Evolutionary conservation across 2,888 invertebrate species (phyloP), one percentile per base, ranked within the genome.

Genomic region (Dusona sp.): DNA sequence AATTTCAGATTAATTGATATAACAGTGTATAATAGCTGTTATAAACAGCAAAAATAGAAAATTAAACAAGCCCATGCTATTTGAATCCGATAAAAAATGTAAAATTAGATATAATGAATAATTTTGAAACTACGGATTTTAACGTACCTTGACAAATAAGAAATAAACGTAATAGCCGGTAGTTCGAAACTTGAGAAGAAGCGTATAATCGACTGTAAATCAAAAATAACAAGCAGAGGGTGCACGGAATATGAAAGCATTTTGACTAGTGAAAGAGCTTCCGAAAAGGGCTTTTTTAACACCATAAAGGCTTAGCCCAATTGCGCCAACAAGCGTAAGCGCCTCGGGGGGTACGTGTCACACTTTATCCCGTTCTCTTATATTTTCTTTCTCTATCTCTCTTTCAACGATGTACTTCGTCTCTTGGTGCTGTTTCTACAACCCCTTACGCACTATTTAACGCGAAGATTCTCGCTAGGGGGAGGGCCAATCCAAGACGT

Each of bases 361-460:
- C 77, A 82, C 70, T 82, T 88, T 88, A 78, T 87, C 84, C 85
- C 73, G 79, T 84, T 86, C 67, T 48, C 61, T 82, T 70, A 48
- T 51, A 48, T 22, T 25, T 33, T 51, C 64, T 54, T 33, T 79
- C 86, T 84, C 67, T n/a, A n/a, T 70, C 48, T 77, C 80, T 61
- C 83, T 73, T 68, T 80, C 78, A 81, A 57, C 73, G 61, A 61
- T 25, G 42, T 74, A 38, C 67, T 74, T 38, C 16, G 48, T 70
- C 74, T 81, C 33, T 11, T 42, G 22, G 74, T 25, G 73, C 81
- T 80, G 68, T 57, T 83, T 65, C 72, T 84, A 86, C 84, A 87
- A 89, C 87, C 91, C 88, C 90, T 91, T 90, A 90, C 91, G 90
- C 90, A 88, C 89, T 89, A 90, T 90, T 91, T 90, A 91, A 90